phyloP scores from a whole-genome alignment of 2,888 invertebrate genomes.

The Dicyrtoma fusca region DNA sequence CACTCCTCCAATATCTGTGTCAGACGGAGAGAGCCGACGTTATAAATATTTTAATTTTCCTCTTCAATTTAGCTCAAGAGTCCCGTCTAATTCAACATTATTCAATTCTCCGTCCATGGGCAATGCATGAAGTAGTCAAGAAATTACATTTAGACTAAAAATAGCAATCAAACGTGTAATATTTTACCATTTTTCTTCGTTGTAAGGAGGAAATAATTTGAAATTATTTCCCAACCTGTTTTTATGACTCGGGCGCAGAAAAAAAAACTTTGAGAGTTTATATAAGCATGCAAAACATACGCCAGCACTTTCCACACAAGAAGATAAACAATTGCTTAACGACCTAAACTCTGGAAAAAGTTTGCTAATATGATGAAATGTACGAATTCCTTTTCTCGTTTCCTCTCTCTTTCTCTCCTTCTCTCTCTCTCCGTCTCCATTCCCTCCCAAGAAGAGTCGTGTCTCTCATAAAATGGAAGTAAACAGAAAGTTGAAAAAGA shows the following conservation, averaged over 20 bases:
- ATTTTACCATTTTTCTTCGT: too few species aligned
- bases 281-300: slow-evolving; percentile 17
- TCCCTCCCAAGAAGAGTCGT: too few species aligned
- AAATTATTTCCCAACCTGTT: slow-evolving; percentile 26
- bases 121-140: too few species aligned
- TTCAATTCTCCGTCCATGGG: too few species aligned
- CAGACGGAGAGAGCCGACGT: too few species aligned
- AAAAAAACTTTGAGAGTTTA: slow-evolving; percentile 22
- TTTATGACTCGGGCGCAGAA: slow-evolving; percentile 4
- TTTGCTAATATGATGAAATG: slow-evolving; percentile 28
- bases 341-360: slow-evolving; percentile 23
- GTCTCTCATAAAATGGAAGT: slow-evolving; percentile 19
- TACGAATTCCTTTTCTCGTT: slow-evolving; percentile 3
- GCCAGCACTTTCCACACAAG: slow-evolving; percentile 11
- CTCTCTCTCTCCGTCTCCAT: neutral
- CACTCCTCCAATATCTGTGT: neutral
- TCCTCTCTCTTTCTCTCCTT: neutral
- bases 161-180: too few species aligned
- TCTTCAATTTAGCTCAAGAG: neutral
- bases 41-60: neutral
- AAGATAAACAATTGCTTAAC: slow-evolving; percentile 31
- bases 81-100: neutral
- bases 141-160: too few species aligned
- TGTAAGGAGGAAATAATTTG: too few species aligned
- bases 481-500: slow-evolving; percentile 21